Evolutionary conservation across 2,113 vertebrate genomes (phyloP).

Genomic region (Chiloscyllium plagiosum): DNA sequence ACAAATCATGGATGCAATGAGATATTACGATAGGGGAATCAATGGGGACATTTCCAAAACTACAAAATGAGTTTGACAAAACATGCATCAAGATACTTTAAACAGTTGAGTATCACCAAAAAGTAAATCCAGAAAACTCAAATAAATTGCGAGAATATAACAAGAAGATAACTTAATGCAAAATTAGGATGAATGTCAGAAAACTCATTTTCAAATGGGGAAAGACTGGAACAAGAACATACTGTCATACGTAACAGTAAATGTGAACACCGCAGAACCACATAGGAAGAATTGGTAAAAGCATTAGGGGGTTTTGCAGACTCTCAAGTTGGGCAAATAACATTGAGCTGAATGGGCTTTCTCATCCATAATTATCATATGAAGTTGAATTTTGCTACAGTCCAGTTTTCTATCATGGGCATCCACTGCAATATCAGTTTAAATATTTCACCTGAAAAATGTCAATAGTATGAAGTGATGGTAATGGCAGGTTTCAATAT

Average conservation of each 20-base stretch:
- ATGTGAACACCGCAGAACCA: not conserved
- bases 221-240: not conserved
- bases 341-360: not conserved
- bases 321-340: not conserved
- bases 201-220: not conserved
- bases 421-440: not conserved
- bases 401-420: not conserved
- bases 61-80: too few species aligned
- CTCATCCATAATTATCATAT: not conserved
- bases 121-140: not conserved
- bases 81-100: too few species aligned
- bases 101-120: not conserved
- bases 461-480: not conserved
- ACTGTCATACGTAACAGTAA: not conserved
- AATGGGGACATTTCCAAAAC: too few species aligned
- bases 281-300: not conserved
- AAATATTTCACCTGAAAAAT: not conserved
- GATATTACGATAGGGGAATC: too few species aligned
- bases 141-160: not conserved
- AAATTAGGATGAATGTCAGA: not conserved
- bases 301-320: not conserved
- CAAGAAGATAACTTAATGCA: not conserved
- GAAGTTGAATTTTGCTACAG: not conserved
- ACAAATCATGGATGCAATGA: too few species aligned
- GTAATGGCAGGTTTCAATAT: not conserved